Evolutionary conservation across 1,140 invertebrate genomes (phyloP), one percentile per base, ranked within the genome.

Genomic region (Drosophila subobscura): DNA sequence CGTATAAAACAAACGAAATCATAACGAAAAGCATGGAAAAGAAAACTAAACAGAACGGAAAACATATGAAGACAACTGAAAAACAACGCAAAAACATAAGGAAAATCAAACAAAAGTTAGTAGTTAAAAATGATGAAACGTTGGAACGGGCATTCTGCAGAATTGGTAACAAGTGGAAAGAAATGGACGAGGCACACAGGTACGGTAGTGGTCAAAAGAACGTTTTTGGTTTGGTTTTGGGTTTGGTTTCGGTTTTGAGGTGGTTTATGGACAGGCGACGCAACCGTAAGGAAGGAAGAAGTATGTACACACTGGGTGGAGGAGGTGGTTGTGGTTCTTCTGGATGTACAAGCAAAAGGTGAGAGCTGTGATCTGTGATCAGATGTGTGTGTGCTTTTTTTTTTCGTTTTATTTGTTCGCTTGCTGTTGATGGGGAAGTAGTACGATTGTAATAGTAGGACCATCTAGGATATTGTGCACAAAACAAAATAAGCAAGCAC

Each of bases 141-240:
- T 68, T 70, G 29, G 46, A 70, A 72, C 71, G 49, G 63, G 56
- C 68, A 68, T 68, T 68, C 63, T 45, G 60, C 57, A 63, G 46
- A 63, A 37, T 33, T 42, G 42, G 45, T 44, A 68, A 68, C 65
- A 44, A 66, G 61, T 66, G 53, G 53, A 67, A 67, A 68, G 50
- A 66, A 68, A 68, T 68, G 64, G 65, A 68, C 65, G 50, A 68
- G 41, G 68, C 67, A 72, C 68, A 72, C 67, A 72, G 33, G 40
- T 72, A 72, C 67, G 61, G 68, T 72, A 68, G 68, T 72, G 49
- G 29, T 27, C 46, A 58, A 58, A 58, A 72, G 72, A 33, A 42
- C 41, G 33, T 60, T 1, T 20, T 20, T 64, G 14, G 42, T 41
- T 25, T 16, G 22, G 12, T 45, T 45, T 66, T 37, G 1, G 20